phyloP scores from a whole-genome alignment of 2,888 invertebrate species.

The Phlogophora meticulosa region DNA sequence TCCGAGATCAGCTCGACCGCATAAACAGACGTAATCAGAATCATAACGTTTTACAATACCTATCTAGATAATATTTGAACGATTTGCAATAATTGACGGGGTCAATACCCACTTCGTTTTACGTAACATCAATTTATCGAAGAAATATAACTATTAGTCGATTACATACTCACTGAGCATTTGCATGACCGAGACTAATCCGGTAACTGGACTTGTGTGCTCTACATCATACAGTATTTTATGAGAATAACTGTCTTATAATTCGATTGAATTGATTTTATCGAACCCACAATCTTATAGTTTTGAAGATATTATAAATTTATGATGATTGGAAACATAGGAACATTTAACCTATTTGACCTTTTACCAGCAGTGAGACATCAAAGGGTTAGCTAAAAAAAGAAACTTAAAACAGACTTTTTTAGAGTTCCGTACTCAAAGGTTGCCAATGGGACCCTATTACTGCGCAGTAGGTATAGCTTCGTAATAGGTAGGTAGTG shows the following conservation, averaged over 20 bases:
- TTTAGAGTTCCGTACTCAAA: too few relatives aligned
- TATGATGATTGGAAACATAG: too few relatives aligned
- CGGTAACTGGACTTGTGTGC: conserved; percentile 23
- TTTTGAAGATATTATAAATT: too few relatives aligned
- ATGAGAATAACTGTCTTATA: neutral
- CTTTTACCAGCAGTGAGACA: too few relatives aligned
- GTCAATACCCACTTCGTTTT: conserved; percentile 22
- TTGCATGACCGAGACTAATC: conserved; percentile 51
- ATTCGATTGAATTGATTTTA: neutral
- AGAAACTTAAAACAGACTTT: too few relatives aligned
- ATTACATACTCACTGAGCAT: conserved; percentile 27
- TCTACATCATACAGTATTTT: conserved; percentile 18
- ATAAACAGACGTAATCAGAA: neutral
- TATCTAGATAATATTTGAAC: conserved; percentile 8
- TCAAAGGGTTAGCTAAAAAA: too few relatives aligned
- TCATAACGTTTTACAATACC: neutral
- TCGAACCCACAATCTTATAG: neutral
- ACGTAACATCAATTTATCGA: conserved; percentile 39
- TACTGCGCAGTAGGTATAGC: too few relatives aligned
- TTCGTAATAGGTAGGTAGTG: too few relatives aligned
- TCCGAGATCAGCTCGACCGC: neutral
- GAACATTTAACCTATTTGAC: too few relatives aligned
- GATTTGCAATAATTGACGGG: conserved; percentile 25
- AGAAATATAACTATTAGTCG: conserved; percentile 20
- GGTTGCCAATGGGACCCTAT: too few relatives aligned